Percentiles rank a stretch among this genome's conserved stretches.
phyloP scores from a whole-genome alignment of 2,797 vertebrate species.

The Heterohyrax brucei region DNA sequence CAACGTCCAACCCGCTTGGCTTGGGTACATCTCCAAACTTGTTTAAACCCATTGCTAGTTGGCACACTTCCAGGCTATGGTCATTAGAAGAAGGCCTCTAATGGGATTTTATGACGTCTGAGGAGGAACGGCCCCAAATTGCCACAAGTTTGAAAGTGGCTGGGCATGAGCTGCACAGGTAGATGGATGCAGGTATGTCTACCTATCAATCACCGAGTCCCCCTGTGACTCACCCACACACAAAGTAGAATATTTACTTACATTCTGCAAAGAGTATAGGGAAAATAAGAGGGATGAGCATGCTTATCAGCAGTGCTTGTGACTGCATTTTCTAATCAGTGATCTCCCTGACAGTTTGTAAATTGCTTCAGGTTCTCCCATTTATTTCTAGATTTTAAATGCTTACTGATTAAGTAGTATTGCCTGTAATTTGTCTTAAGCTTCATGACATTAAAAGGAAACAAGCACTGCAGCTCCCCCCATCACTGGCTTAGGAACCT shows the following conservation, averaged over 20 bases:
- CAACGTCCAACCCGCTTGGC: neutral
- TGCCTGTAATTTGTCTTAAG: slow-evolving; percentile 74
- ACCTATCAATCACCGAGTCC: neutral
- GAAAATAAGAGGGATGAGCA: slow-evolving; percentile 23
- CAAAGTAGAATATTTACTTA: neutral
- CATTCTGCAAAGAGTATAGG: neutral
- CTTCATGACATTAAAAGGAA: slow-evolving; percentile 42
- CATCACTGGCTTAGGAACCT: neutral
- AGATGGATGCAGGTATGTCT: neutral
- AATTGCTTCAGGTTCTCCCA: slow-evolving; percentile 76
- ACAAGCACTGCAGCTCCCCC: slow-evolving; percentile 3
- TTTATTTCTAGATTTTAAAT: slow-evolving; percentile 73
- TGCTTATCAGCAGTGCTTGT: slow-evolving; percentile 62
- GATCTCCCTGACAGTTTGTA: slow-evolving; percentile 80
- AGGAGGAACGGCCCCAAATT: neutral
- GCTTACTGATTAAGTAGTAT: slow-evolving; percentile 77
- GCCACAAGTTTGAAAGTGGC: neutral
- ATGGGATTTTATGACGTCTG: neutral
- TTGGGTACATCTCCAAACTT: neutral
- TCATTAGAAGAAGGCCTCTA: neutral
- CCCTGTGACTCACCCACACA: neutral
- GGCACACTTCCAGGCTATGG: neutral
- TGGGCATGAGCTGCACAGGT: neutral
- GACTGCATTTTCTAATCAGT: slow-evolving; percentile 76
- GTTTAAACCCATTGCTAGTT: neutral